Evolutionary conservation across 2,797 vertebrate species (phyloP), one percentile per base, ranked within the genome.

Genomic region (Serranus cabrilla): DNA sequence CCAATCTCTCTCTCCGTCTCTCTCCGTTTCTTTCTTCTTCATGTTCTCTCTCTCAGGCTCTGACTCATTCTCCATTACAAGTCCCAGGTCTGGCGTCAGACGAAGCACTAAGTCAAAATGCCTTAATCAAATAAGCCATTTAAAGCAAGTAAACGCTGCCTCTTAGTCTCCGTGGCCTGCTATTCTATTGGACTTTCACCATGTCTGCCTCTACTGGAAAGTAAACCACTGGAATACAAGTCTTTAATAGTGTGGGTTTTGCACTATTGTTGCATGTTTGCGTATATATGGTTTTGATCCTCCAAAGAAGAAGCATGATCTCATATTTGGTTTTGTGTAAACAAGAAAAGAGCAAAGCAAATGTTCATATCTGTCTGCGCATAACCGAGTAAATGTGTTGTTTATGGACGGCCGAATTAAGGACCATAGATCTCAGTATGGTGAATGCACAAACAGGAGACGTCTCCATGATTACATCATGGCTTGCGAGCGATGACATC

Each of bases 51-150:
- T 71, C 60, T 90, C 80, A 67, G 85, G 77, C 75, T 92, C 86
- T 92, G 89, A 91, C 84, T 93, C 87, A 92, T 89, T 91, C 87
- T 90, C 82, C 87, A 89, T 89, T 90, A 87, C 85, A 80, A 84
- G 81, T 81, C 83, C 71, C 71, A 86, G 78, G 85, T 88, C 83
- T 93, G 88, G 88, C 80, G 40, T 90, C 88, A 88, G 82, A 74
- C 59, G 11, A 78, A 82, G 76, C 79, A 66, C 81, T 46, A 77
- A 90, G 80, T 87, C 78, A 85, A 88, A 89, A 81, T 83, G 59
- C 75, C 56, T 78, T 90, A 85, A 92, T 93, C 71, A 88, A 89
- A 91, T 89, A 85, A 89, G 75, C 80, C 77, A 80, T 89, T 88
- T 82, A 78, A 82, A 87, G 71, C 49, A 59, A 89, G 76, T 75